Evolutionary conservation across 2,113 vertebrate genomes (phyloP).

Genomic region (Perca flavescens): DNA sequence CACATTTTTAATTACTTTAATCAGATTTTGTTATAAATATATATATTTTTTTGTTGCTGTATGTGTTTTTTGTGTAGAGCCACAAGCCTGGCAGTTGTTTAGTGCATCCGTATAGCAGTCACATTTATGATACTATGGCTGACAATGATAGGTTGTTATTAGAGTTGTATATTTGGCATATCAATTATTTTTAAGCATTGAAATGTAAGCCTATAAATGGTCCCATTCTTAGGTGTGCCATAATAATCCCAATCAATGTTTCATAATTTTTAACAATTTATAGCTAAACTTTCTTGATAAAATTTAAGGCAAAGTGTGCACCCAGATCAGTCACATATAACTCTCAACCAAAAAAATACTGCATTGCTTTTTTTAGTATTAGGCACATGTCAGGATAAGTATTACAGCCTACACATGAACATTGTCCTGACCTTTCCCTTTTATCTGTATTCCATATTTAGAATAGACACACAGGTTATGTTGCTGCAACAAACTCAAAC

Average conservation of each 20-base stretch:
- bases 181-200: neutral
- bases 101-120: neutral
- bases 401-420: slow-evolving; percentile 21
- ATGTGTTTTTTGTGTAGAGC: neutral
- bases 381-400: slow-evolving; percentile 12
- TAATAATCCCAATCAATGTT: neutral
- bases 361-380: neutral
- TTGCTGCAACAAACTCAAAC: slow-evolving; percentile 63
- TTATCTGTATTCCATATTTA: slow-evolving; percentile 36
- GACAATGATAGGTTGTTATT: neutral
- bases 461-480: slow-evolving; percentile 52
- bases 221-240: neutral
- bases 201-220: neutral
- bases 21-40: neutral
- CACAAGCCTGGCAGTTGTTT: neutral
- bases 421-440: slow-evolving; percentile 49
- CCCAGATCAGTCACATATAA: neutral
- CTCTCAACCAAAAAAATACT: slow-evolving; percentile 1
- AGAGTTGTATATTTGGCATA: no score
- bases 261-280: neutral
- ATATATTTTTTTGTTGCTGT: neutral
- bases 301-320: neutral
- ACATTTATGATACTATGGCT: neutral
- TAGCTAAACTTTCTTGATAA: neutral
- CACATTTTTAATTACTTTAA: slow-evolving; percentile 23